Base-by-base conservation (phyloP, 2,888 invertebrate species). In the Atherix ibis region DNA sequence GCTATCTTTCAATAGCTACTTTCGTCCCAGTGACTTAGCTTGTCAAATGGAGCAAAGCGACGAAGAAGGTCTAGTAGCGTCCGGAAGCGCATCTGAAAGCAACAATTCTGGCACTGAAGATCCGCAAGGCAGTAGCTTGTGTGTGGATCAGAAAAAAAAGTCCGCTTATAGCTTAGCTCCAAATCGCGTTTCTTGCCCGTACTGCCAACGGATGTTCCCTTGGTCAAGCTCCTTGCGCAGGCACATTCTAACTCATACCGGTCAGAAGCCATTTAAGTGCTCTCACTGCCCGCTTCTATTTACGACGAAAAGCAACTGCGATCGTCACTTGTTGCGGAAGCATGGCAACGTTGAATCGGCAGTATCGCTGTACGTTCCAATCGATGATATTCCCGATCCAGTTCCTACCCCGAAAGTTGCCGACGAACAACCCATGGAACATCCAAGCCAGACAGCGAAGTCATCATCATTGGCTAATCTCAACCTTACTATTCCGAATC, bases 271-370 rank as follows among this genome's bases (percentile, higher is more conserved):
- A 0, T 95, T 82, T 65, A 88, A 91, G 53, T 95, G 95, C 58
- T 80, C 84, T 1, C 81, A 87, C 50, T 95, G 95, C 54, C 83
- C 87, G 0, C 68, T 94, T 6, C 73, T 89, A 2, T 95, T 95
- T 58, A 95, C 94, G 22, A 95, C 94, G 2, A 95, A 95, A 56
- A 92, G 92, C 6, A 95, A 95, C 62, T 88, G 95, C 56, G 95
- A 95, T 53, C 81, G 95, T 9, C 95, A 95, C 56, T 63, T 95
- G 38, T 62, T 88, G 34, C 68, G 92, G 24, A 92, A 92, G 51
- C 92, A 92, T 52, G 78, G 78, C 40, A 70, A 71, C 41, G 60
- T 62, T 3, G 62, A 62, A 40, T 58, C 59, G 2, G 62, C 62
- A 10, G 56, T 62, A 32, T 58, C 58, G 26, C 50, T 64, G 15